These are phyloP conservation scores for Molossus molossus DNA, from an alignment of 2,797 vertebrate species.

Conservation along the genomic window DNA sequence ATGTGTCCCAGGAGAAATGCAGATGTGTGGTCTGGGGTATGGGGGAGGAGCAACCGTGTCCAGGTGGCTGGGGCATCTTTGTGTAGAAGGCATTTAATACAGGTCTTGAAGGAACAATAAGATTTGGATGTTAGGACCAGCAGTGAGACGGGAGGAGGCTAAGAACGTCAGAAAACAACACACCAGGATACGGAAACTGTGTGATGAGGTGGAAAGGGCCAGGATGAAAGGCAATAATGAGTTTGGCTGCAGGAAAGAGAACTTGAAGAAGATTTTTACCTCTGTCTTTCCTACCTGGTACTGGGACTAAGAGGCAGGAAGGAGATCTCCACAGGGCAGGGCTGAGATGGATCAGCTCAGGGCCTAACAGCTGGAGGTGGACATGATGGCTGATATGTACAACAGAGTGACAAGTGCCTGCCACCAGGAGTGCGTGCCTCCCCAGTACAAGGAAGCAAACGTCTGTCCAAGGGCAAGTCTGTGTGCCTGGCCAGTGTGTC, in stretches of 20 bases:
- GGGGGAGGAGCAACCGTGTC: background rate
- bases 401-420: conserved; percentile 96
- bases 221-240: background rate
- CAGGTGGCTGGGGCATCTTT: background rate
- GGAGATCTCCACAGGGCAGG: no score
- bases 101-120: background rate
- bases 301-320: no score
- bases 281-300: no score
- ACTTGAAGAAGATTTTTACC: background rate
- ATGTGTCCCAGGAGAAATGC: fast-evolving
- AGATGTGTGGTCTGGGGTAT: background rate
- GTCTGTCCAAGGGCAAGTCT: conserved; percentile 95
- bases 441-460: conserved; percentile 97
- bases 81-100: background rate
- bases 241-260: background rate
- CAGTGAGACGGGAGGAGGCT: background rate
- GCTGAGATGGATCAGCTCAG: no score
- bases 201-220: background rate
- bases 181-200: background rate
- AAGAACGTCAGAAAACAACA: background rate
- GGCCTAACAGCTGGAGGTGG: no score
- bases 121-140: background rate
- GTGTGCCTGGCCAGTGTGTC: conserved; percentile 97
- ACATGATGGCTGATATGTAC: no score
- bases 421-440: conserved; percentile 97